phyloP scores from a whole-genome alignment of 2,797 vertebrate genomes.

The Coccyzus lansbergi region DNA sequence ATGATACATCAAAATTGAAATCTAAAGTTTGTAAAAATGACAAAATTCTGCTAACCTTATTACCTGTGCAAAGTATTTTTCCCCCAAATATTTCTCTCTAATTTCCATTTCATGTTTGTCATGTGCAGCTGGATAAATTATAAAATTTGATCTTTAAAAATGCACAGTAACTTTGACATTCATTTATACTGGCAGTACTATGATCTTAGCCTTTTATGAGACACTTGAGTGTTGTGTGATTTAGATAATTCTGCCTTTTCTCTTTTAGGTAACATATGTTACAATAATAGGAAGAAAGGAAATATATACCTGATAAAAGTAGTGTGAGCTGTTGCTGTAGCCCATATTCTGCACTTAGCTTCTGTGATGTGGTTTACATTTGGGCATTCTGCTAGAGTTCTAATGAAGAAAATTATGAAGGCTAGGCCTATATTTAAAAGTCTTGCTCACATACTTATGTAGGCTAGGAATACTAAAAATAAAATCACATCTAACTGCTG shows the following conservation, averaged over 20 bases:
- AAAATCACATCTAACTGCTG: constrained; percentile 34
- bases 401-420: constrained; percentile 58
- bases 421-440: constrained; percentile 53
- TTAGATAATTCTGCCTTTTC: neutral
- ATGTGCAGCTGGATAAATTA: neutral
- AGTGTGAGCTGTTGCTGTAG: neutral
- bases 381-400: constrained; percentile 8
- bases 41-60: neutral
- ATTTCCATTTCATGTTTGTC: neutral
- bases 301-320: neutral
- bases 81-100: neutral
- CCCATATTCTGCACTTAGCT: neutral
- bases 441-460: constrained; percentile 28
- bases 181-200: neutral
- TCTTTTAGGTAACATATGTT: neutral
- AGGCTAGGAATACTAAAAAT: constrained; percentile 63
- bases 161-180: neutral
- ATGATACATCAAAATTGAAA: neutral
- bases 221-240: too few species aligned
- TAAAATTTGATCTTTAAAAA: neutral
- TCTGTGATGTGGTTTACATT: neutral
- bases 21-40: neutral
- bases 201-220: neutral
- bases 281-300: neutral
- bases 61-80: neutral